Conservation (phyloP, 2,113 vertebrate genomes). For the Thalassoma bifasciatum region DNA sequence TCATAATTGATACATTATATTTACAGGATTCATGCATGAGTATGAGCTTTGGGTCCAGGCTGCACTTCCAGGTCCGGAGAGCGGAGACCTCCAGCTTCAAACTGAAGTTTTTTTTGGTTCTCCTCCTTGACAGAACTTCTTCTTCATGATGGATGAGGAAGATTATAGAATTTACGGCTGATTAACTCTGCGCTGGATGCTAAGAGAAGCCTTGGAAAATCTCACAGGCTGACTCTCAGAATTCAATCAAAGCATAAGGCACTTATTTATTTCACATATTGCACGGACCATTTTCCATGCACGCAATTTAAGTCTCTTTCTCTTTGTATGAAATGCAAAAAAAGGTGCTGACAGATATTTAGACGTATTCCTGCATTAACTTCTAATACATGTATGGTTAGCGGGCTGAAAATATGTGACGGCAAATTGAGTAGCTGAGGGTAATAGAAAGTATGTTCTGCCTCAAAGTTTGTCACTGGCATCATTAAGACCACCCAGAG, state of each 20-base stretch:
- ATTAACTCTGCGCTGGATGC: slow-evolving; percentile 57
- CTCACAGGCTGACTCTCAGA: slow-evolving; percentile 31
- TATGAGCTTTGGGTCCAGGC: slow-evolving; percentile 8
- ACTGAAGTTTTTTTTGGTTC: slow-evolving; percentile 36
- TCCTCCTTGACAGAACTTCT: slow-evolving; percentile 43
- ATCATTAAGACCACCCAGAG: background rate
- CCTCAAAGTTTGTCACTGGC: background rate
- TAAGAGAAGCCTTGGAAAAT: slow-evolving; percentile 43
- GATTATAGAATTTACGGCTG: slow-evolving; percentile 73
- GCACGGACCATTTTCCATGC: background rate
- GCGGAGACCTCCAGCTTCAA: slow-evolving; percentile 4
- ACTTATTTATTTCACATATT: slow-evolving; percentile 28
- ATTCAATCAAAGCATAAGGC: slow-evolving; percentile 18
- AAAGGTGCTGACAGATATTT: background rate
- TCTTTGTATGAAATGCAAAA: background rate
- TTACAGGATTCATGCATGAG: slow-evolving; percentile 35
- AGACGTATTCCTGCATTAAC: background rate
- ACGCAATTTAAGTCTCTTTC: background rate
- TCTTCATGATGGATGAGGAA: slow-evolving; percentile 68
- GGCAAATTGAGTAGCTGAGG: slow-evolving; percentile 1
- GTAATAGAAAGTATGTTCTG: slow-evolving; percentile 3
- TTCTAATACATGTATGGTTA: slow-evolving; percentile 1
- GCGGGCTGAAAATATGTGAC: background rate
- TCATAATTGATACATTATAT: slow-evolving; percentile 32
- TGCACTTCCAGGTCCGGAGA: slow-evolving; percentile 22